phyloP scores from a whole-genome alignment of 1,140 invertebrate species.

The Leptinotarsa defecta region DNA sequence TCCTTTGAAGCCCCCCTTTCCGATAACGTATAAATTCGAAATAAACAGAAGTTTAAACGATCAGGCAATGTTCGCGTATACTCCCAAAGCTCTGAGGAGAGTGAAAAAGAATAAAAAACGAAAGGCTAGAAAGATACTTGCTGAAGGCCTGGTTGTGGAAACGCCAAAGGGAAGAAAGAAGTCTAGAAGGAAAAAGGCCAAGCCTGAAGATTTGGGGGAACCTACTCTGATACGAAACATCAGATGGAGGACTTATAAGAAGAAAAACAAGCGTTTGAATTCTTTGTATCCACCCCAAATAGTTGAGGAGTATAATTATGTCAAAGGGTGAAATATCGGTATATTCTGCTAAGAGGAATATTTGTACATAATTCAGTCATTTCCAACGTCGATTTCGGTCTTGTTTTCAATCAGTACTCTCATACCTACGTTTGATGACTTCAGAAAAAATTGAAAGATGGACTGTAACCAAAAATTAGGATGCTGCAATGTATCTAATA shows the following conservation, averaged over 20 bases:
- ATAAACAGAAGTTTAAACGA: constrained; percentile 19
- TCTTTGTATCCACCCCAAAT: constrained; percentile 43
- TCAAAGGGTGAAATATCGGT: constrained; percentile 16
- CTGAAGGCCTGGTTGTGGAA: background rate
- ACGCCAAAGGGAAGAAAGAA: background rate
- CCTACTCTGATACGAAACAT: constrained; percentile 17
- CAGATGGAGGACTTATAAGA: constrained; percentile 34
- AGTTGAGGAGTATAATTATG: constrained; percentile 45
- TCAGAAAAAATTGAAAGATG: no score
- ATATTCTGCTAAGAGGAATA: no score
- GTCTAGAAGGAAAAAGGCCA: background rate
- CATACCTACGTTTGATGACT: no score
- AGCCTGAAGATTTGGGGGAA: constrained; percentile 11
- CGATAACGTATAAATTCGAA: constrained; percentile 22
- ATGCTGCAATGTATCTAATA: no score
- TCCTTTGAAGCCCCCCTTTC: constrained; percentile 16
- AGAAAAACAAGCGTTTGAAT: constrained; percentile 15
- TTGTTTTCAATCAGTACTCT: no score
- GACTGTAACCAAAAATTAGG: no score
- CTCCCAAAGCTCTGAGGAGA: background rate
- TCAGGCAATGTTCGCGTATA: constrained; percentile 25
- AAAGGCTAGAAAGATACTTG: constrained; percentile 15
- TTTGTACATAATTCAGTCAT: no score
- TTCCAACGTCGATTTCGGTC: no score
- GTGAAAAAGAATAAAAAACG: constrained; percentile 21